Evolutionary conservation across 1,140 invertebrate genomes (phyloP), one percentile per base, ranked within the genome.

Genomic region (Zaprionus ornatus): DNA sequence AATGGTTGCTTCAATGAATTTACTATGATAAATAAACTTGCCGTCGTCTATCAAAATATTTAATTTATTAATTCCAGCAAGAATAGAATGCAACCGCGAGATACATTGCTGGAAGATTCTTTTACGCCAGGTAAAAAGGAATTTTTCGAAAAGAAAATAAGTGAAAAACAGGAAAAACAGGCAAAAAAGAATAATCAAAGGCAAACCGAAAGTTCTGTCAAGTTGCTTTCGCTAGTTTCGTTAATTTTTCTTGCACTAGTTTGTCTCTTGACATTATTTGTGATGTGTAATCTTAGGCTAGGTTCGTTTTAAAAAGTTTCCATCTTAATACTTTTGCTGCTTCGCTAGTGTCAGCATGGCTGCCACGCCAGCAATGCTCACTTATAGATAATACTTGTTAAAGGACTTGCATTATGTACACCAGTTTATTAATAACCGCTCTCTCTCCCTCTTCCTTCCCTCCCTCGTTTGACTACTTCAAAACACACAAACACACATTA

Each of bases 371-470:
- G 37, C 37, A 62, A 52, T 64, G 52, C 63, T 60, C 68, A 64
- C 55, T 86, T 86, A 86, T 56, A 88, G 80, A 86, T 86, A 88
- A 86, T 88, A 86, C 83, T 86, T 77, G 63, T 83, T 77, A 80
- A 86, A 88, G 83, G 83, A 86, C 83, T 80, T 42, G 55, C 79
- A 71, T 66, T 86, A 88, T 88, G 73, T 88, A 86, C 83, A 88
- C 66, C 68, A 62, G 37, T 48, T 61, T 17, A 27, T 86, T 63
- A 81, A 77, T 67, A 84, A 70, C 55, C 74, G 69, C 45, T 48
- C 45, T 9, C 45, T 21, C 45, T 10, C 12, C 13, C 64, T 15
- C 74, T 78, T 10, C 25, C 50, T 54, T n/a, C n/a, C n/a, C 64
- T 19, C 63, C n/a, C 32, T 17, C 64, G 19, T 63, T 77, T 35